Conservation (phyloP, 2,113 vertebrate species). For the Reinhardtius hippoglossoides region DNA sequence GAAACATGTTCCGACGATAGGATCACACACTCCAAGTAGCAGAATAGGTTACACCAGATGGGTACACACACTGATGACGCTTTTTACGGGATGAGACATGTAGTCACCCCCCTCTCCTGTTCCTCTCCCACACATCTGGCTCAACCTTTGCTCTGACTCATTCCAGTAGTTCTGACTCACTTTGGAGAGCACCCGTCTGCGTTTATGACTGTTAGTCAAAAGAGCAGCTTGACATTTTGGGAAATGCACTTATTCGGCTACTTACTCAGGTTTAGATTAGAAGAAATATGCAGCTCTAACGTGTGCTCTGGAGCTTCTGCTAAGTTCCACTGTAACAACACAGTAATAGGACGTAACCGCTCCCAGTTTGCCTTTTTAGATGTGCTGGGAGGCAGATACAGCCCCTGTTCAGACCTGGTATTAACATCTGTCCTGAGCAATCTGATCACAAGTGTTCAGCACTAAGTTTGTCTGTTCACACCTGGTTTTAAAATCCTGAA, state of each 20-base stretch:
- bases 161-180: constrained; percentile 34
- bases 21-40: constrained; percentile 13
- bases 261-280: background rate
- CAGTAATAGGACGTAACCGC: no score
- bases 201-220: constrained; percentile 1
- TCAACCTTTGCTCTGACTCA: constrained; percentile 36
- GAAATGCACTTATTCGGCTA: background rate
- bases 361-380: no score
- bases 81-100: constrained; percentile 52
- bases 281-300: no score
- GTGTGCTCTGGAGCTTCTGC: no score
- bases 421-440: no score
- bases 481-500: no score
- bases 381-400: background rate
- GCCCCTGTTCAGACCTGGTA: no score
- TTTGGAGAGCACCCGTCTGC: background rate
- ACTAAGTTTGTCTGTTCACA: no score
- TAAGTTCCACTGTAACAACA: no score
- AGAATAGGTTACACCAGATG: background rate
- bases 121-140: constrained; percentile 60
- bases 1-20: constrained; percentile 26
- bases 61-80: constrained; percentile 25
- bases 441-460: no score
- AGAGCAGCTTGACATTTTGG: constrained; percentile 2
- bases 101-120: constrained; percentile 12